These are phyloP conservation scores for Pedicia rivosa DNA, from an alignment of 2,888 invertebrate species.

Conservation along the genomic window DNA sequence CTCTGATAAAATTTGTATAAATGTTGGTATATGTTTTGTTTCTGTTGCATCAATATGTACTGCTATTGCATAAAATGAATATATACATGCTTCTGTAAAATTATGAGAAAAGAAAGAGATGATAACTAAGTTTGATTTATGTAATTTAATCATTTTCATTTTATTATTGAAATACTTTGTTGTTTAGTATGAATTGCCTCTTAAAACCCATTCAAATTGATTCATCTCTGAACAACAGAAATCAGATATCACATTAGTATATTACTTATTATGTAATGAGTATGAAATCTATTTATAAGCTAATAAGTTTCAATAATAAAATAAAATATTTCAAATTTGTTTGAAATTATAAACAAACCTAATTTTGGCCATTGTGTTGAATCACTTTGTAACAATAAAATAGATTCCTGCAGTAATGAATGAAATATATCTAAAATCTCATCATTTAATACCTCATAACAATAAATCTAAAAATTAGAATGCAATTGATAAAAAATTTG, in stretches of 20 bases:
- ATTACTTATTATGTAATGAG: too few relatives aligned
- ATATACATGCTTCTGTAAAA: constrained; percentile 42
- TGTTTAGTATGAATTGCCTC: too few relatives aligned
- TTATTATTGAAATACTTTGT: too few relatives aligned
- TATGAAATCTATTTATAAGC: too few relatives aligned
- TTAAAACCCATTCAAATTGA: too few relatives aligned
- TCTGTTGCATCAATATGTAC: constrained; percentile 44
- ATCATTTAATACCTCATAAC: constrained; percentile 64
- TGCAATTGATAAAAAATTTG: too few relatives aligned
- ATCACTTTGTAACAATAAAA: constrained; percentile 29
- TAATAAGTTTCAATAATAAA: too few relatives aligned
- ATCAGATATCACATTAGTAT: too few relatives aligned
- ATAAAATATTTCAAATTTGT: neutral
- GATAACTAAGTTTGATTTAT: too few relatives aligned
- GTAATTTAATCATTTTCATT: too few relatives aligned
- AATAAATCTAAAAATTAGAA: constrained; percentile 50
- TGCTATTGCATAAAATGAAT: constrained; percentile 45
- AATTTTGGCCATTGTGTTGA: constrained; percentile 37
- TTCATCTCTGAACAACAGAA: too few relatives aligned
- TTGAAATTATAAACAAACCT: constrained; percentile 27
- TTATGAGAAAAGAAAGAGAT: too few relatives aligned
- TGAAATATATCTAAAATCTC: constrained; percentile 56
- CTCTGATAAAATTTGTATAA: constrained; percentile 42
- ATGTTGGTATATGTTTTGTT: constrained; percentile 37
- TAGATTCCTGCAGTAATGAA: constrained; percentile 40